These are phyloP conservation scores for Phyllostomus hastatus DNA, from an alignment of 2,113 vertebrate genomes.

Conservation along the genomic window DNA sequence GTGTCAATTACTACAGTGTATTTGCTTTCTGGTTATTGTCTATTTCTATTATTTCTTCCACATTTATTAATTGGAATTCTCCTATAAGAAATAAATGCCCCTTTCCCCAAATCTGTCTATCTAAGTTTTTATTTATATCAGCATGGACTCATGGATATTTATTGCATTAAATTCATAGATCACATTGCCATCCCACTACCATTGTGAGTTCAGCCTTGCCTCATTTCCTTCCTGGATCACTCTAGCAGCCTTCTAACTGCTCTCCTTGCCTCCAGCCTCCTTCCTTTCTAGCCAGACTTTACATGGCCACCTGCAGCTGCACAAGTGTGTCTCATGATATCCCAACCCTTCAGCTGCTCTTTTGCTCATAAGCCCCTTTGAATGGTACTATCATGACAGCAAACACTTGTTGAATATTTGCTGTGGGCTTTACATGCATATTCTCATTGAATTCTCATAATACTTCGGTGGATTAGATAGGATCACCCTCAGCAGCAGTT, in stretches of 20 bases:
- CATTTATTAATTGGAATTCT: neutral
- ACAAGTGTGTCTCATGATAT: neutral
- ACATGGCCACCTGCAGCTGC: neutral
- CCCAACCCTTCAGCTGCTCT: neutral
- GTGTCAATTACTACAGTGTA: neutral
- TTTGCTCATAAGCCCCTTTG: neutral
- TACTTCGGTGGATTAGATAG: neutral
- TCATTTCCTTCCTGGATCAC: neutral
- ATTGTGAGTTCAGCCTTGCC: neutral
- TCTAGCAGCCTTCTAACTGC: neutral
- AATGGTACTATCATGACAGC: neutral
- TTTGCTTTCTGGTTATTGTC: neutral
- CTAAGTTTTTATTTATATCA: neutral
- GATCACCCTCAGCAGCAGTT: neutral
- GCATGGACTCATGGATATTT: neutral
- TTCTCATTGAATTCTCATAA: neutral
- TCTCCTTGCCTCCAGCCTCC: neutral
- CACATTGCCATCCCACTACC: neutral
- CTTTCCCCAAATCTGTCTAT: neutral
- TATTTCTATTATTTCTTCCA: constrained; percentile 9
- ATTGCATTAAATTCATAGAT: neutral
- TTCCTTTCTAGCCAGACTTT: neutral
- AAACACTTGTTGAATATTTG: neutral
- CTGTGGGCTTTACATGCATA: neutral
- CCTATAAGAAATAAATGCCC: neutral